Base-by-base conservation (phyloP, 2,888 invertebrate species). In the Archips xylosteana region DNA sequence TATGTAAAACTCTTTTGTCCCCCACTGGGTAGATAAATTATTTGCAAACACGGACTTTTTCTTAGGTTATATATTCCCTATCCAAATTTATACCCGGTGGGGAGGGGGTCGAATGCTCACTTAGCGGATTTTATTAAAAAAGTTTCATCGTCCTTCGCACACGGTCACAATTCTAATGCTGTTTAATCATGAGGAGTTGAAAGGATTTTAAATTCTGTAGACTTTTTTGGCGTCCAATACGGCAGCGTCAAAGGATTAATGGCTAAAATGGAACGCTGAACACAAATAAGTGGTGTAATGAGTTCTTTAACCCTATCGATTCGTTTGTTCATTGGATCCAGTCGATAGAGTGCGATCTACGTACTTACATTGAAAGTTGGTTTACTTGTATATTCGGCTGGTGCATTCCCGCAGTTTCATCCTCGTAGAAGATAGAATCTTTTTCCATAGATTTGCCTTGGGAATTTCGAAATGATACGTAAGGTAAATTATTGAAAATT, bases 61-160 rank as follows among this genome's bases (percentile, higher is more conserved):
- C 82, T 83, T 82, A 80, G 83, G 23, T 23, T 23, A 23, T 84
- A 81, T 82, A 85, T 84, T 83, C 84, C 83, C 83, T 85, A 85
- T 86, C 82, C 78, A 87, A 91, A 92, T 91, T 91, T 89, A 91
- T 91, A 86, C 84, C 78, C 80, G 79, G 80, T 73, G 76, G 77
- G 76, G 77, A 78, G 82, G 80, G 78, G 78, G 57, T 57, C 77
- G 79, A 80, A 83, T 82, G 87, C 65, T 74, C 71, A 76, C 75
- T 75, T 84, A 85, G 80, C 79, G 76, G 85, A 82, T 91, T 91
- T 92, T 92, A 91, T 92, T 92, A 90, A 92, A 92, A 92, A 92
- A 92, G 85, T 92, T 92, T 76, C 76, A 66, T 72, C 78, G 76
- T 77, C 72, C 80, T 78, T 80, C 79, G 78, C 80, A 80, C 80